These are phyloP conservation scores for Drosophila subpulchrella DNA, from an alignment of 1,140 invertebrate genomes.

Conservation along the genomic window DNA sequence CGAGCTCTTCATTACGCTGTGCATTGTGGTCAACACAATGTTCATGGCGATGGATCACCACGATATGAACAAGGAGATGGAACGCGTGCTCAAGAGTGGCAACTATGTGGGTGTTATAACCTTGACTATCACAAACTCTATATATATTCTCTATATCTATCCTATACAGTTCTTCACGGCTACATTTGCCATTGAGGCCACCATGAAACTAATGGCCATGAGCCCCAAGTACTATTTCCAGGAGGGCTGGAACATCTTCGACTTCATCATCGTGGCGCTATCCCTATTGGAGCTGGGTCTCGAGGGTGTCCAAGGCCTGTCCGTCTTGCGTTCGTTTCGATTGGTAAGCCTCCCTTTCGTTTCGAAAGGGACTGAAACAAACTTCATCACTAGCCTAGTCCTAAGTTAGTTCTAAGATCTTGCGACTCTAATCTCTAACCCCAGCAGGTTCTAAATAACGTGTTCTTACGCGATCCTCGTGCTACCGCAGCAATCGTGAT, in stretches of 20 bases:
- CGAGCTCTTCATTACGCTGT: slow-evolving; percentile 98
- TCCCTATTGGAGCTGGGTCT: slow-evolving; percentile 97
- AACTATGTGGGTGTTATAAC: slow-evolving; percentile 93
- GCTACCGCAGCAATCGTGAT: background rate
- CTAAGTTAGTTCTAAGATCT: slow-evolving; percentile 22
- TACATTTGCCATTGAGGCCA: slow-evolving; percentile 98
- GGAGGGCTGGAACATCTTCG: slow-evolving; percentile 99
- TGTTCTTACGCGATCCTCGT: background rate
- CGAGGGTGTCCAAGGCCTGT: slow-evolving; percentile 97
- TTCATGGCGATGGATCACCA: slow-evolving; percentile 99
- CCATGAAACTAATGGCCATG: slow-evolving; percentile 97
- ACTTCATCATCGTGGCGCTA: slow-evolving; percentile 98
- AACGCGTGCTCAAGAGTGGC: slow-evolving; percentile 93
- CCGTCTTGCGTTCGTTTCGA: slow-evolving; percentile 98
- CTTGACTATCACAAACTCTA: background rate
- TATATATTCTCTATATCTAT: too few species aligned
- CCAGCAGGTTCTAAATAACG: slow-evolving; percentile 8
- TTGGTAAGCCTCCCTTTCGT: slow-evolving; percentile 90
- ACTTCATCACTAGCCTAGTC: slow-evolving; percentile 1
- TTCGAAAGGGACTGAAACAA: too few species aligned
- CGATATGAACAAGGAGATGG: slow-evolving; percentile 95
- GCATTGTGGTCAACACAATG: slow-evolving; percentile 98
- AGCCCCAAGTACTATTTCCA: slow-evolving; percentile 99
- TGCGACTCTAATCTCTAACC: slow-evolving; percentile 22
- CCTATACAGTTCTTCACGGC: slow-evolving; percentile 99